phyloP scores from a whole-genome alignment of 1,140 invertebrate species.

The Radopholus similis region DNA sequence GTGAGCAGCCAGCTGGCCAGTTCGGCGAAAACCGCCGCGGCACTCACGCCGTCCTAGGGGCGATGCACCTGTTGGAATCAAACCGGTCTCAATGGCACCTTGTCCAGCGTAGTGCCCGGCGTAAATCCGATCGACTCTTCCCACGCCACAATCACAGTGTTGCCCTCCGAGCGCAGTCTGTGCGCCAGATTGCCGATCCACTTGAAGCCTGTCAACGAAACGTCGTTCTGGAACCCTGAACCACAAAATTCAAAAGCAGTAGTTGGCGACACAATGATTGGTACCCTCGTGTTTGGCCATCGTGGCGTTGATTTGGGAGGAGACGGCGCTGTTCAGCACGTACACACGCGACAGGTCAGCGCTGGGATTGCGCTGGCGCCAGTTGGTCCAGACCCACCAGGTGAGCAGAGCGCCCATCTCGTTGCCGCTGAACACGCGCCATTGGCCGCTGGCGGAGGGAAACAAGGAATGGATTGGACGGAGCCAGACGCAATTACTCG shows the following conservation, averaged over 20 bases:
- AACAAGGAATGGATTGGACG: not conserved
- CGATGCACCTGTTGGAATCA: not conserved
- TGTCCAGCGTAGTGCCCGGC: conserved; percentile 82
- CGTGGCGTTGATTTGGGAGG: conserved; percentile 86
- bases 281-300: conserved; percentile 77
- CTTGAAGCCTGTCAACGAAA: conserved; percentile 97
- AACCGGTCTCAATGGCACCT: conserved; percentile 61
- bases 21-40: conserved; percentile 73
- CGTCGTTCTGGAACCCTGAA: conserved; percentile 64
- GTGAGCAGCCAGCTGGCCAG: conserved; percentile 73
- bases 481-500: conserved; percentile 30
- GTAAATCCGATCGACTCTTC: conserved; percentile 82
- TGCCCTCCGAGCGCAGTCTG: conserved; percentile 67
- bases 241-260: not conserved
- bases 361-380: conserved; percentile 59
- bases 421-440: conserved; percentile 91
- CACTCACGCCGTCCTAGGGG: conserved; percentile 77
- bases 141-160: conserved; percentile 80
- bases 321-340: conserved; percentile 89
- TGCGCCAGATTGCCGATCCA: conserved; percentile 92
- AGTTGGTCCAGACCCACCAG: conserved; percentile 79
- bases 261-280: conserved; percentile 70
- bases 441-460: conserved; percentile 67
- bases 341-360: conserved; percentile 60
- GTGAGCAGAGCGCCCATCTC: conserved; percentile 89